Evolutionary conservation across 2,888 invertebrate genomes (phyloP), one percentile per base, ranked within the genome.

Genomic region (Bellardia bayeri): DNA sequence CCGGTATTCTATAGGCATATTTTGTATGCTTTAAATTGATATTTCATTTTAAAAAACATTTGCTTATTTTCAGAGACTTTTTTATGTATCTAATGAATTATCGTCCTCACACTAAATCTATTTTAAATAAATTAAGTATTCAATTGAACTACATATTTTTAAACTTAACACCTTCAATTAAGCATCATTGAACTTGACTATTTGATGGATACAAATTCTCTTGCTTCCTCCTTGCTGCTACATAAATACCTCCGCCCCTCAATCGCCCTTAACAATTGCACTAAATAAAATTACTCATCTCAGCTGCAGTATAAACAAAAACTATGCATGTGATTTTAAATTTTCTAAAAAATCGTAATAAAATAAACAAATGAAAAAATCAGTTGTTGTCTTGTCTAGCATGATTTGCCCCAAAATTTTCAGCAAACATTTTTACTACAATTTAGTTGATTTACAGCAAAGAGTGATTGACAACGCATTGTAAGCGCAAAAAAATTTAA

Each of bases 111-210:
- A 37, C 7, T 13, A 49, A 71, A 64, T 49, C 45, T 40, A 33
- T 64, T 49, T 79, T 79, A 30, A 71, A 45, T 79, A 30, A 71
- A 45, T 61, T 71, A 23, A 63, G 40, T 16, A 51, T 80, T 74
- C 13, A 80, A 63, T 80, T 80, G 58, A 80, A 80, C 58, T 75
- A n/a, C n/a, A n/a, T n/a, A 64, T 71, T 80, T 75, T 54, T 68
- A 75, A 74, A 42, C 75, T 63, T 37, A 74, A 75, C 75, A 75
- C 85, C 80, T 85, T 85, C 80, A 69, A 54, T 49, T 63, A 11
- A 51, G 9, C 30, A 81, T 49, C 85, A 85, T 81, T 85, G 80
- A 85, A 81, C 85, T 85, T 85, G 85, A 85, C n/a, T 42, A 85
- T 40, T 80, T 58, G 16, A 33, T 42, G n/a, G 16, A 16, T 45